Evolutionary conservation across 2,888 invertebrate species (phyloP), one percentile per base, ranked within the genome.

Genomic region (Athalia circularis): DNA sequence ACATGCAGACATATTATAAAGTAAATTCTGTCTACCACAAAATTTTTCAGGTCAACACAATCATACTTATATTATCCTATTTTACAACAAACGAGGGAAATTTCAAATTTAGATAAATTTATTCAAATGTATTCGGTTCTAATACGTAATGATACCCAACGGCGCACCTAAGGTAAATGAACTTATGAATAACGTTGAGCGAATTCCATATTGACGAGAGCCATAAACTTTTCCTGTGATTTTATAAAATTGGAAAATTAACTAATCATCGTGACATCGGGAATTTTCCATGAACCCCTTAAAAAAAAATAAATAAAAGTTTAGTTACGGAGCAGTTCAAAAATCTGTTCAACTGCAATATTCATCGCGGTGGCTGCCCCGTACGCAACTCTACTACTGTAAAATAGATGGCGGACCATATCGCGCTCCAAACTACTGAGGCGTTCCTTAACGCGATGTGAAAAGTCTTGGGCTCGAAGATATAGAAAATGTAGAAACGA

Each of bases 121-220:
- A 72, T 72, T 72, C 57, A 72, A 72, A 72, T 72, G 8, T 72
- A 72, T 72, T 72, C 72, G 59, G 59, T 57, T 59, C 72, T 72
- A 72, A 72, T 72, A 72, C 59, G 59, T 72, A 72, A 72, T 72
- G 72, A 72, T 72, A 72, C 72, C 72, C 72, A 57, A 57, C 72
- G 72, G 72, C 72, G 29, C 29, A 72, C 47, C 72, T 52, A 47
- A 59, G 57, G 57, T 59, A 59, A 72, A 47, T 43, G 72, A 72
- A 72, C 72, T 72, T 59, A 72, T 72, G 72, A 72, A 72, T 72
- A 72, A 72, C 59, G 72, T 47, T 72, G 59, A 15, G 59, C 43
- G 47, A 47, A 72, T 59, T 59, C 72, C 59, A 47, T 47, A 59
- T 72, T 59, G 72, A 45, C 72, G 45, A 57, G 54, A 54, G 43